Base-by-base conservation (phyloP, 2,113 vertebrate genomes). In the Phalacrocorax brasilianus region DNA sequence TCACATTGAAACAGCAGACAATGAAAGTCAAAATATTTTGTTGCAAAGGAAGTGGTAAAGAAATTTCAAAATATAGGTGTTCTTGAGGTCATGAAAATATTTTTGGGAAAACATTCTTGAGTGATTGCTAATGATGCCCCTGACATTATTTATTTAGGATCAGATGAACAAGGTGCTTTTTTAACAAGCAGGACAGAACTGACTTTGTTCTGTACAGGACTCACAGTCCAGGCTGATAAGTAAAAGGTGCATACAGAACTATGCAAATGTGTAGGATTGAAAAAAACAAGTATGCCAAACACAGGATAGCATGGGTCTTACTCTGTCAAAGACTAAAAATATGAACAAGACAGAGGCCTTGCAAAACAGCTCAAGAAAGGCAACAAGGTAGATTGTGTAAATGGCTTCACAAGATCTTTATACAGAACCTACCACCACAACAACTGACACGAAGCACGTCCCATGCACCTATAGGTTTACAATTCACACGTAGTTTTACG, bases 21-120 rank as follows among this genome's bases (percentile, higher is more conserved):
- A 71, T 30, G 18, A 86, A 91, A 82, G 10, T 42, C 59, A 88
- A 86, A 86, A 89, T 67, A 89, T 72, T 94, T 89, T 78, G 66
- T 76, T 95, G 74, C 75, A 95, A 95, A 79, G 86, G 70, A 96
- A 91, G 56, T 6, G 6, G 50, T 45, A 86, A 95, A 92, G 80
- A 84, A 82, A 49, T 88, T 88, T 91, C 77, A 96, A 96, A 93
- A 93, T 49, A 91, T 2, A 85, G 78, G 90, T 66, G 85, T 85
- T 94, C 82, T 33, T n/a, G n/a, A 90, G 81, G 87, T 91, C 89
- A 95, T 62, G 91, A 85, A 96, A 96, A 97, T 85, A 89, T 91
- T 95, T 95, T 73, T 72, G 52, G 14, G 42, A 87, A 95, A 97
- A 95, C 84, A 96, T 96, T 95, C 86, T 79, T 89, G 28, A 92